Evolutionary conservation across 1,140 invertebrate genomes (phyloP).

Genomic region (Hesperophylax magnus): DNA sequence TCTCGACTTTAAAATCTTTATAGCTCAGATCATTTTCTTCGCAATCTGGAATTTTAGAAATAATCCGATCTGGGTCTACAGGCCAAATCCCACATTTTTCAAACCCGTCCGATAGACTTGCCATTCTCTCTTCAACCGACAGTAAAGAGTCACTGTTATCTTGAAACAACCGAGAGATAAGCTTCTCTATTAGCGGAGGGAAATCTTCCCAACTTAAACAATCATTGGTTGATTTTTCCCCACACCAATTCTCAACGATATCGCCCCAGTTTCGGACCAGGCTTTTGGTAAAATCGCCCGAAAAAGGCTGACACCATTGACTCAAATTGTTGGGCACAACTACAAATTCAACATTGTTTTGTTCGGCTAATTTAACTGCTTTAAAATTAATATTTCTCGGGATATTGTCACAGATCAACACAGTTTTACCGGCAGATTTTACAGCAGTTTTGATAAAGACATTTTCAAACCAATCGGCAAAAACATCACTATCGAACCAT

Average conservation of each 20-base stretch:
- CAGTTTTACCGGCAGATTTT: background rate
- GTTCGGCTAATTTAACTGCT: background rate
- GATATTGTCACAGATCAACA: background rate
- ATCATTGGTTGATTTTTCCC: background rate
- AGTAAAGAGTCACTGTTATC: background rate
- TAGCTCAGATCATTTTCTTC: background rate
- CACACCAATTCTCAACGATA: background rate
- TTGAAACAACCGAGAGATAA: background rate
- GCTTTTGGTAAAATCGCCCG: background rate
- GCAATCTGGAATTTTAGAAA: background rate
- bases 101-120: background rate
- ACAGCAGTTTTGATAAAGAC: background rate
- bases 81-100: background rate
- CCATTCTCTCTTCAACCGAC: background rate
- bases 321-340: background rate
- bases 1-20: slow-evolving; percentile 4
- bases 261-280: background rate
- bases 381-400: background rate
- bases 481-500: background rate
- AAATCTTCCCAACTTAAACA: background rate
- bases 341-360: background rate
- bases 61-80: background rate
- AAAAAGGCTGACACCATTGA: background rate
- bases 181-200: background rate
- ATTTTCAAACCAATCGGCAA: slow-evolving; percentile 6